Conservation (phyloP, 2,113 vertebrate species). For the Parus major region DNA sequence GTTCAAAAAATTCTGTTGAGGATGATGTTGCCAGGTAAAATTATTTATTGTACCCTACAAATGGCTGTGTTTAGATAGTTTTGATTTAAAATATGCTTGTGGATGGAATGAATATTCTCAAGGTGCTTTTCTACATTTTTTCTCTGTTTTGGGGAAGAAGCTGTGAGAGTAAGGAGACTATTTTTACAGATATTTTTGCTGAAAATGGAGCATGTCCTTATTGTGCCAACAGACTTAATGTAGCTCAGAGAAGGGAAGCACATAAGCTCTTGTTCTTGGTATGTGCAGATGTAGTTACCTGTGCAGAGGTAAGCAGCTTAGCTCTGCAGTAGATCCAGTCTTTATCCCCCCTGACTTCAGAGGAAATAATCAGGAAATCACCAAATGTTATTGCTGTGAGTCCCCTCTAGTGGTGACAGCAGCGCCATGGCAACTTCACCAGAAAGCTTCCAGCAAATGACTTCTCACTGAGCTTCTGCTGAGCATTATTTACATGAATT, state of each 20-base stretch:
- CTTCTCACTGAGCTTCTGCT: background rate
- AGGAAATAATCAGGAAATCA: background rate
- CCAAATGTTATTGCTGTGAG: background rate
- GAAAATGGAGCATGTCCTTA: background rate
- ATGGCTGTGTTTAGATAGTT: background rate
- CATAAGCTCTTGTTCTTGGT: background rate
- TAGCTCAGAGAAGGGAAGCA: background rate
- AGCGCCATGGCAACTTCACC: background rate
- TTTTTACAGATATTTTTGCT: background rate
- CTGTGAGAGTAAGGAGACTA: background rate
- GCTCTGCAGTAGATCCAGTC: background rate
- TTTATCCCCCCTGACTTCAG: background rate
- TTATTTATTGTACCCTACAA: background rate
- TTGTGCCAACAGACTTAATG: background rate
- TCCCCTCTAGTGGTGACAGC: constrained; percentile 56
- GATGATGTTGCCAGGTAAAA: background rate
- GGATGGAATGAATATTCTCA: background rate
- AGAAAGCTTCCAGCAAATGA: background rate
- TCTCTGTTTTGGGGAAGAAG: background rate
- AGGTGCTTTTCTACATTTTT: background rate
- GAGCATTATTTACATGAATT: background rate
- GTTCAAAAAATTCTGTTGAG: background rate
- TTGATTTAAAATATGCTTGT: background rate
- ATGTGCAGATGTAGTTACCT: background rate
- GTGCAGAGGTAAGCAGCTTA: constrained; percentile 14